A percentile compares a stretch with the other conserved stretches of the same genome.
Evolutionary conservation across 2,113 vertebrate species (phyloP).

Genomic region (Callorhinus ursinus): DNA sequence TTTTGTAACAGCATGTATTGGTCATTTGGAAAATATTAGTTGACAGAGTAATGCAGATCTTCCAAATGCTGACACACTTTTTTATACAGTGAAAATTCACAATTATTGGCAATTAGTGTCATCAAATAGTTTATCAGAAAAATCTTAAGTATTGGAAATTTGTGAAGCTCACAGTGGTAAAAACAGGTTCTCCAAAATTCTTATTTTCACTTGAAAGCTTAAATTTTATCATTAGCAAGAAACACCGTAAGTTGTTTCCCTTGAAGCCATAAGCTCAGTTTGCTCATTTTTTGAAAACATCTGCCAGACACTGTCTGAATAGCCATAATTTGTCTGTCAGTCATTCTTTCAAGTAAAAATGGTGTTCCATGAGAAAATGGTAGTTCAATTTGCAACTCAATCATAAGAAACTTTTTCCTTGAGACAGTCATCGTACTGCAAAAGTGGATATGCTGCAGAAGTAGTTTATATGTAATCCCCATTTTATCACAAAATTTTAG

Average conservation of each 20-base stretch:
- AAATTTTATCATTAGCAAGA: constrained; percentile 57
- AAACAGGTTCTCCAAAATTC: constrained; percentile 45
- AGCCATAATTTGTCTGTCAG: constrained; percentile 56
- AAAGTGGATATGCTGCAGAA: not conserved
- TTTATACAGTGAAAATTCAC: not conserved
- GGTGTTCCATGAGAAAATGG: not conserved
- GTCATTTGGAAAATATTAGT: constrained; percentile 48
- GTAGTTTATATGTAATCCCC: not conserved
- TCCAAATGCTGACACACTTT: constrained; percentile 46
- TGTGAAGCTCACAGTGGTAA: constrained; percentile 7
- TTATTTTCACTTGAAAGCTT: constrained; percentile 53
- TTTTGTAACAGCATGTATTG: constrained; percentile 33
- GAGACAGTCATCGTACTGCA: constrained; percentile 24
- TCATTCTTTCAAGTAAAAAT: constrained; percentile 52
- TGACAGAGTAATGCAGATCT: constrained; percentile 18
- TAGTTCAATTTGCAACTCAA: constrained; percentile 28
- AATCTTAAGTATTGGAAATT: constrained; percentile 30
- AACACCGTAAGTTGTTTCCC: constrained; percentile 57
- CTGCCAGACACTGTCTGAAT: constrained; percentile 59
- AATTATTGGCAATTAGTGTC: not conserved
- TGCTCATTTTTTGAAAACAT: constrained; percentile 64
- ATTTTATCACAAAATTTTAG: constrained; percentile 53
- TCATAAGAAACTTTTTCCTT: constrained; percentile 46
- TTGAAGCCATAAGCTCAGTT: constrained; percentile 46
- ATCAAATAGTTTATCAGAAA: constrained; percentile 24